A percentile compares a stretch with the other conserved stretches of the same genome.
Evolutionary conservation across 2,888 invertebrate species (phyloP).

Genomic region (Alviniconcha strummeri): DNA sequence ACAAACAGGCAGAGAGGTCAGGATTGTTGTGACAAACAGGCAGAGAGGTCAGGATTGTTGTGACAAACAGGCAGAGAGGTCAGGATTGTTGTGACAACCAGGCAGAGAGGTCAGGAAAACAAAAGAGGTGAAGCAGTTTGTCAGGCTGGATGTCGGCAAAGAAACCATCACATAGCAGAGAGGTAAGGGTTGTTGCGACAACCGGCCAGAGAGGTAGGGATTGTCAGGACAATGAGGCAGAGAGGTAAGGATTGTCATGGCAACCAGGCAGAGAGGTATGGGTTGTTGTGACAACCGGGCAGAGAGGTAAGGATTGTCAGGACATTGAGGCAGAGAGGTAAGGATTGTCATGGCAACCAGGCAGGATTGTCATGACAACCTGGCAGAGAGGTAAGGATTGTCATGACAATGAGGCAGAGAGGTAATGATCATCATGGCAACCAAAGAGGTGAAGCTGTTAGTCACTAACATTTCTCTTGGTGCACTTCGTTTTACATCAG

Average conservation of each 20-base stretch:
- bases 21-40: slow-evolving; percentile 78
- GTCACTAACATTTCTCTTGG: slow-evolving; percentile 71
- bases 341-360: background rate
- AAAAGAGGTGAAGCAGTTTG: slow-evolving; percentile 87
- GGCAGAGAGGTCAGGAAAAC: slow-evolving; percentile 78
- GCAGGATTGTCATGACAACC: slow-evolving; percentile 64
- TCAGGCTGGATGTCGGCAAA: slow-evolving; percentile 92
- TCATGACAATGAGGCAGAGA: no score
- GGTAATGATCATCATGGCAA: no score
- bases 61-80: background rate
- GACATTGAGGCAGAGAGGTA: no score
- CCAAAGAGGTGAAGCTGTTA: slow-evolving; percentile 84
- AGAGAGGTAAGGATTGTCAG: no score
- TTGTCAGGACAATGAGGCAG: no score
- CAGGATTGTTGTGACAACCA: background rate
- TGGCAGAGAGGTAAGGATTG: no score
- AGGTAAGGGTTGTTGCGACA: slow-evolving; percentile 76
- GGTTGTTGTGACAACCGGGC: slow-evolving; percentile 65
- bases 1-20: background rate
- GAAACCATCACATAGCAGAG: slow-evolving; percentile 94
- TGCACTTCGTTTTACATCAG: no score
- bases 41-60: slow-evolving; percentile 83
- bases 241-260: background rate
- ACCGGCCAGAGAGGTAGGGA: no score
- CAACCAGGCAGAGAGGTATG: background rate